Base-by-base conservation (phyloP, 2,888 invertebrate genomes). In the Oscheius sp. region DNA sequence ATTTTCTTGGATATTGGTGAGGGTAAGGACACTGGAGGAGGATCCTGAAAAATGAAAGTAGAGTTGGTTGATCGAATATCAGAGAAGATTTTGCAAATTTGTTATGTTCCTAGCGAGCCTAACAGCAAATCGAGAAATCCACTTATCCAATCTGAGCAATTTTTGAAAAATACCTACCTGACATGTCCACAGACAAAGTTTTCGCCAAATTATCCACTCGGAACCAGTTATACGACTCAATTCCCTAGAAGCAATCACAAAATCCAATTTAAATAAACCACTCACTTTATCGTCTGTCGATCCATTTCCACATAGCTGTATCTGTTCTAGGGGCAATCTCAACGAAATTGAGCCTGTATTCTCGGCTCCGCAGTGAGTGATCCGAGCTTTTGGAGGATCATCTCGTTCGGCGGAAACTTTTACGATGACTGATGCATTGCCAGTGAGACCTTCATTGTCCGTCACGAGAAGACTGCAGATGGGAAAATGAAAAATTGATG, bases 331-430 rank as follows among this genome's bases (percentile, higher is more conserved):
- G 3, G 74, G 74, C 2, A 74, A 30, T n/a, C 74, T 28, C 9
- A 74, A 67, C 2, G 73, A 73, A 20, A 74, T 61, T 8, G 63
- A 65, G 12, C 74, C 74, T 9, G 65, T 66, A 12, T 62, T 51
- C 17, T 36, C 33, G 9, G 67, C 62, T 26, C 70, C 74, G 41
- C 74, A 74, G 5, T 50, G 30, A 24, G 38, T 56, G 24, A 75
- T 75, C 30, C 24, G 20, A 2, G 74, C 70, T 57, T 72, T 75
- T 8, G 74, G 74, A 4, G 73, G 73, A 28, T 74, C 70, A 41
- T 74, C 74, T 38, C 73, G 33, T 26, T 70, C 74, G 24, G 63
- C 54, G 26, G 41, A 14, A 17, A 70, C 44, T 22, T 54, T 50
- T 14, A 73, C 70, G 9, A 36, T 38, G 20, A 73, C 72, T 8